Evolutionary conservation across 2,888 invertebrate genomes (phyloP).

Genomic region (Anthrax anthrax): DNA sequence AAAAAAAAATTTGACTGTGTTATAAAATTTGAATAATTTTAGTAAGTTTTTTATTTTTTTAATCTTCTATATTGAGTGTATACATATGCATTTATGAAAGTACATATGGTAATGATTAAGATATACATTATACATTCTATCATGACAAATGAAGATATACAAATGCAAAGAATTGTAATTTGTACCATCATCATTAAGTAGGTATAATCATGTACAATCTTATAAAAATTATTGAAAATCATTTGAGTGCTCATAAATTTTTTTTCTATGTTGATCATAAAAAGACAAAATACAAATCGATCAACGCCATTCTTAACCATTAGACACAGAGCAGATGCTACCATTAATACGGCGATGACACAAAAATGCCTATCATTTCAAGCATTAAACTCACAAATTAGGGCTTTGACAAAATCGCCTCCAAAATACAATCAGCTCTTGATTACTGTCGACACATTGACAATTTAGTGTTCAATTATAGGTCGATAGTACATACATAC

Average conservation of each 20-base stretch:
- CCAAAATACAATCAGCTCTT: slow-evolving; percentile 9
- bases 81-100: no score
- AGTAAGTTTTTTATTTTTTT: no score
- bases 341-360: background rate
- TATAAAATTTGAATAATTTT: no score
- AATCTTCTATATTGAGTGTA: no score
- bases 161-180: no score
- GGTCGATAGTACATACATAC: background rate
- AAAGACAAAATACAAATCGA: slow-evolving; percentile 8
- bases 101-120: no score
- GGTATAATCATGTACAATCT: no score
- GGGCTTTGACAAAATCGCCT: slow-evolving; percentile 7
- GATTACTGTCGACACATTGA: slow-evolving; percentile 9
- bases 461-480: slow-evolving; percentile 1
- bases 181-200: no score
- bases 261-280: background rate
- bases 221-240: background rate
- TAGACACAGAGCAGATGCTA: slow-evolving; percentile 11
- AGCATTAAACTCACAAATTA: slow-evolving; percentile 1
- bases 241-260: background rate
- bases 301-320: slow-evolving; percentile 8
- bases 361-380: background rate
- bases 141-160: no score
- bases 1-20: no score
- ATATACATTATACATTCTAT: no score